Conservation (phyloP, 2,113 vertebrate species). For the Cariama cristata region DNA sequence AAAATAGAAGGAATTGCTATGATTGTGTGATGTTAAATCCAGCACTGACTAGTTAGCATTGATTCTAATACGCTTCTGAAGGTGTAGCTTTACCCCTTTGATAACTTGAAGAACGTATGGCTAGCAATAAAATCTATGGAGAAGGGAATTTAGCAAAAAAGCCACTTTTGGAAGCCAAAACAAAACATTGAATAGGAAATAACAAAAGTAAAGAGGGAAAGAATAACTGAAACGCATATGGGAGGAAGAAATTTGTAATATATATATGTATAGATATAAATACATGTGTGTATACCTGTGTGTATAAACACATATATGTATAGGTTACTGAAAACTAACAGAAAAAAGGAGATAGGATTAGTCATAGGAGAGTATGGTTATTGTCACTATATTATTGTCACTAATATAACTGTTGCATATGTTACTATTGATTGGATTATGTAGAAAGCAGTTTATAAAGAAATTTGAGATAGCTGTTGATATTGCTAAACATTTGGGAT, state of each 20-base stretch:
- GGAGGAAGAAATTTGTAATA: background rate
- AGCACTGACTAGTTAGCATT: background rate
- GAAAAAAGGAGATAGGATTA: background rate
- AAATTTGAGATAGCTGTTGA: background rate
- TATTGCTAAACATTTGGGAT: background rate
- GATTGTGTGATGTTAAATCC: background rate
- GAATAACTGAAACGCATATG: background rate
- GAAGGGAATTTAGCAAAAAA: background rate
- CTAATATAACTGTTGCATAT: background rate
- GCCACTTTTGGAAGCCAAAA: background rate
- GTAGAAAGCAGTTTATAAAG: background rate
- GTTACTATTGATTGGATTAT: background rate
- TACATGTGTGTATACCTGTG: background rate
- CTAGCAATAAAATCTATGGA: background rate
- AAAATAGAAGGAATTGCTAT: background rate
- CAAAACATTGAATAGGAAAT: fast-evolving
- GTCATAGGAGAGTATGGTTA: background rate
- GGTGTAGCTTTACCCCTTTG: background rate
- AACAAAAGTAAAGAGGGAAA: background rate
- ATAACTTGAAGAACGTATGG: background rate
- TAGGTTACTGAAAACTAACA: background rate
- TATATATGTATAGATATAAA: background rate
- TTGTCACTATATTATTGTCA: too few species aligned
- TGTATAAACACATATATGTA: fast-evolving
- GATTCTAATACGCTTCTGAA: background rate